Evolutionary conservation across 30 jellyfish, hydroid and myxozoan species (phyloP), one percentile per base, ranked within the genome.

Genomic region (Aurelia aurita complex sp. Pacific): DNA sequence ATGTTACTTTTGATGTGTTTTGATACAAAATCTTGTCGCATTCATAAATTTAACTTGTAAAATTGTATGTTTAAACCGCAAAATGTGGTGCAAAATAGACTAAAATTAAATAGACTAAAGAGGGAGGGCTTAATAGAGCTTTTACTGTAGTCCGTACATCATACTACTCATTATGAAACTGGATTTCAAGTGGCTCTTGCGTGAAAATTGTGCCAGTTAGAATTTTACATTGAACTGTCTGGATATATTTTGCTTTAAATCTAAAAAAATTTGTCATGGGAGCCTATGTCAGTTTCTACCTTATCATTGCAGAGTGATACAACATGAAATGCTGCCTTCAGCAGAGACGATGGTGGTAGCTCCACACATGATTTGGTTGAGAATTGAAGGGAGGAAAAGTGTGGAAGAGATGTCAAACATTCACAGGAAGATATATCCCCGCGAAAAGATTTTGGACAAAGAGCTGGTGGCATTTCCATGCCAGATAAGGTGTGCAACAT

Each of bases 21-120:
- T 23, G 29, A 23, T 23, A 23, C 29, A 23, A 23, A 23, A 23
- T 51, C 81, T 85, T 9, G 95, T 85, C 51, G 74, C 5, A 4
- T 75, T 29, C 9, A 85, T 89, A 4, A 23, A 23, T 23, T 23
- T 23, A 23, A 23, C 29, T 23, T 23, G 29, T 23, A 23, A 23
- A 23, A 23, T 23, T 23, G 29, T 23, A 23, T 23, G 29, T 23
- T 23, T 23, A 23, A 23, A 23, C 29, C 29, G 29, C 29, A 23
- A 23, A 23, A 23, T 23, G 29, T 23, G 29, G 29, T 23, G 29
- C 29, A 23, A 23, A 23, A 23, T 23, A 23, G 29, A 23, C 29
- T 23, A 23, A 23, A 23, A 23, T 23, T 23, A 23, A 23, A 23
- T 23, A 23, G 29, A 23, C 29, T 23, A 23, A 23, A 23, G 29